A percentile compares a stretch with the other conserved stretches of the same genome.
Conservation (phyloP, 2,113 vertebrate genomes). For the Neolamprologus longior region DNA sequence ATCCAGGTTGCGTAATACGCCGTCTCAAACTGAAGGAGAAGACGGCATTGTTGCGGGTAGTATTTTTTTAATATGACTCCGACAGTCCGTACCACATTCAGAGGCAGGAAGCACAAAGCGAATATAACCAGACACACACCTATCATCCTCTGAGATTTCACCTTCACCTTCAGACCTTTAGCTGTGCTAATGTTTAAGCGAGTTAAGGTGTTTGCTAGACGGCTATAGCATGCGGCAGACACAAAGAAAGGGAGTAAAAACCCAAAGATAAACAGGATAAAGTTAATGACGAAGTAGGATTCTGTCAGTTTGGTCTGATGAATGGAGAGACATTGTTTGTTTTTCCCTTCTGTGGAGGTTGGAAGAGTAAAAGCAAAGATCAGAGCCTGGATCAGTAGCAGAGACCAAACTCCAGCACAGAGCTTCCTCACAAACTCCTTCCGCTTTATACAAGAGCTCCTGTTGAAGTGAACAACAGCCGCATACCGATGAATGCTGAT, state of each 20-base stretch:
- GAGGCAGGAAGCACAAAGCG: conserved; percentile 60
- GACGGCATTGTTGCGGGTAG: neutral
- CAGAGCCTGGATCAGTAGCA: conserved; percentile 46
- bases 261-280: conserved; percentile 20
- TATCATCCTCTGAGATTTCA: conserved; percentile 62
- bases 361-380: conserved; percentile 47
- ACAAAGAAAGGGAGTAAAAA: conserved; percentile 63
- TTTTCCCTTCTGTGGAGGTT: conserved; percentile 16
- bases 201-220: conserved; percentile 47
- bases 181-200: conserved; percentile 36
- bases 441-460: conserved; percentile 43
- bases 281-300: conserved; percentile 54
- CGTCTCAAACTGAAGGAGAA: neutral
- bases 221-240: conserved; percentile 48
- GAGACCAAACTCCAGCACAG: conserved; percentile 48
- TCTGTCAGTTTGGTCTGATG: conserved; percentile 37
- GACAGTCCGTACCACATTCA: conserved; percentile 53
- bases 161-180: conserved; percentile 54
- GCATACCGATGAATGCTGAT: conserved; percentile 68
- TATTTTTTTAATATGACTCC: conserved; percentile 35
- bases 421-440: conserved; percentile 61
- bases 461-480: conserved; percentile 54
- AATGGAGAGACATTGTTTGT: conserved; percentile 59
- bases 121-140: conserved; percentile 60
- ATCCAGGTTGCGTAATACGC: conserved; percentile 1